Conservation (phyloP, 2,113 vertebrate genomes). For the Microcebus tavaratra region DNA sequence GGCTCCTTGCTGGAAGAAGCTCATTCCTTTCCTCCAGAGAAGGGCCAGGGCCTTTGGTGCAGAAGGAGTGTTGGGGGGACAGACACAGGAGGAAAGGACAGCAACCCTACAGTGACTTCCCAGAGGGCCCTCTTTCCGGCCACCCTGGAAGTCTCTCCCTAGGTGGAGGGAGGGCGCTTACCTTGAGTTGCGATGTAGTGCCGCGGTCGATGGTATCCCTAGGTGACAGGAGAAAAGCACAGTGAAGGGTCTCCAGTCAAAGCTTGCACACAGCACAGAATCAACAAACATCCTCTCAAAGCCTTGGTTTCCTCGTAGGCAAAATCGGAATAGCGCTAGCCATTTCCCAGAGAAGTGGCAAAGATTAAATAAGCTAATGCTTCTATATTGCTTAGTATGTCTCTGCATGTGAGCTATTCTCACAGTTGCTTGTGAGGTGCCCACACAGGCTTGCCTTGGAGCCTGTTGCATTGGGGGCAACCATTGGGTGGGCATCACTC, state of each 20-base stretch:
- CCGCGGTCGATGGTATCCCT: conserved; percentile 92
- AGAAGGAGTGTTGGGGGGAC: neutral
- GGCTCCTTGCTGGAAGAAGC: neutral
- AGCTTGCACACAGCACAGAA: neutral
- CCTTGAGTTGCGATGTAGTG: conserved; percentile 95
- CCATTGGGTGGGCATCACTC: neutral
- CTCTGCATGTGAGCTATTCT: neutral
- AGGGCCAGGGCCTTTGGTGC: neutral
- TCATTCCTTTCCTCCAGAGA: neutral
- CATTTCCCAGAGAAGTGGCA: neutral
- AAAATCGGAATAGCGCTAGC: neutral
- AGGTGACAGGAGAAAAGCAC: conserved; percentile 57
- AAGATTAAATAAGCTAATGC: neutral
- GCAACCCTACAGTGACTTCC: neutral
- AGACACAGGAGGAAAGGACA: neutral
- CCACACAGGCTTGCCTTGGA: neutral
- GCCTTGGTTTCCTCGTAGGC: neutral
- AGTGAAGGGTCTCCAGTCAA: neutral
- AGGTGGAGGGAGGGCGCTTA: conserved; percentile 73
- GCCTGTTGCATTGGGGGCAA: neutral
- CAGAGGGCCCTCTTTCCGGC: neutral
- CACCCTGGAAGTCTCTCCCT: neutral
- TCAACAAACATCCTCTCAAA: neutral
- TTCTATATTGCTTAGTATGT: neutral
- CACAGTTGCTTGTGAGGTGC: neutral